These are phyloP conservation scores for Sylvia borin DNA, from an alignment of 2,797 vertebrate species.

Conservation along the genomic window DNA sequence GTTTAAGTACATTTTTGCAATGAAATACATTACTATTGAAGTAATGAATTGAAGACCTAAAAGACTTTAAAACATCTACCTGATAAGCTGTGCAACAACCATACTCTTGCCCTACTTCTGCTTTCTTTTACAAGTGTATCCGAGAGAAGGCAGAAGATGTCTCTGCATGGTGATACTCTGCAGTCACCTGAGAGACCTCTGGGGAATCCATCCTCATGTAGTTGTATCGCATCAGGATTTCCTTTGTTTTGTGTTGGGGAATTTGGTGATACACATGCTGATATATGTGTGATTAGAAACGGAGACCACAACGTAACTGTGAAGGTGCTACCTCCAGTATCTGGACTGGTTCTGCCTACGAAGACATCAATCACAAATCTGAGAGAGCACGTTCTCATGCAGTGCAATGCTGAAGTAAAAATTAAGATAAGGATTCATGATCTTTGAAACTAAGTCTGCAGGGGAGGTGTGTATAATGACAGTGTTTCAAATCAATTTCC, in stretches of 20 bases:
- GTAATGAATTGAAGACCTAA: not conserved
- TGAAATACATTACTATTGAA: not conserved
- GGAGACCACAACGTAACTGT: not conserved
- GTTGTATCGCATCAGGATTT: not conserved
- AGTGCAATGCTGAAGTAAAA: not conserved
- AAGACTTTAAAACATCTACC: not conserved
- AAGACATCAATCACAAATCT: not conserved
- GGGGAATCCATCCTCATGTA: not conserved
- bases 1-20: not conserved
- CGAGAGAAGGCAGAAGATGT: not conserved
- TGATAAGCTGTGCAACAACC: not conserved
- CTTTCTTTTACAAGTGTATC: not conserved
- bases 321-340: not conserved
- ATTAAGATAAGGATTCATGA: not conserved
- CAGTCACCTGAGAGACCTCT: not conserved
- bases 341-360: not conserved
- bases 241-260: not conserved
- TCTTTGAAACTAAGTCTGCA: not conserved
- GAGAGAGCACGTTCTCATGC: not conserved
- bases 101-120: not conserved
- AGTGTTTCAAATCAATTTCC: not conserved
- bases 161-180: not conserved
- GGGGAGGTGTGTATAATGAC: not conserved
- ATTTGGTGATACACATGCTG: not conserved
- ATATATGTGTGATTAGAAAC: not conserved